These are phyloP conservation scores for Thecophora atra DNA, from an alignment of 2,888 invertebrate genomes.

Conservation along the genomic window DNA sequence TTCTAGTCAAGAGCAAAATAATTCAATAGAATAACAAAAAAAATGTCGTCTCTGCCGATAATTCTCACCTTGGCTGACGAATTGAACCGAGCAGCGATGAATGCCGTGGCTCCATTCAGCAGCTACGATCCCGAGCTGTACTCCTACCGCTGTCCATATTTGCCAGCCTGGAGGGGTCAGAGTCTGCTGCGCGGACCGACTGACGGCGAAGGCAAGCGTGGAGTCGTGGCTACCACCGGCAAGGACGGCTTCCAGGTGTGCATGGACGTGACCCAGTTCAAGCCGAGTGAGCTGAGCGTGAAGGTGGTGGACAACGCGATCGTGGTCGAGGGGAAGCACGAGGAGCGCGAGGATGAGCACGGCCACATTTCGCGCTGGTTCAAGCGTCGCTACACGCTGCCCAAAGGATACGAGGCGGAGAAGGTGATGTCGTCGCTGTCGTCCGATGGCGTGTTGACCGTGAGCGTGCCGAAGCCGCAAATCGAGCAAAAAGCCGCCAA, in stretches of 20 bases:
- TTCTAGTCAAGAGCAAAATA: no score
- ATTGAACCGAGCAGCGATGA: slow-evolving; percentile 46
- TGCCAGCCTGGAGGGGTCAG: slow-evolving; percentile 22
- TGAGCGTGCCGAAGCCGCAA: slow-evolving; percentile 72
- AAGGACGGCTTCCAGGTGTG: slow-evolving; percentile 77
- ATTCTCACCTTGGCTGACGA: slow-evolving; percentile 58
- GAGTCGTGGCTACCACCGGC: slow-evolving; percentile 62
- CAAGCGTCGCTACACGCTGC: slow-evolving; percentile 77
- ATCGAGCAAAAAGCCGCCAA: slow-evolving; percentile 54
- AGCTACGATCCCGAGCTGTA: slow-evolving; percentile 28
- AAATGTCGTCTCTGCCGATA: slow-evolving; percentile 59
- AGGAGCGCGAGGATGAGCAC: slow-evolving; percentile 76
- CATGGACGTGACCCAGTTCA: slow-evolving; percentile 81
- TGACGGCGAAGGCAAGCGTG: slow-evolving; percentile 68
- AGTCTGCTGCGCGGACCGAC: slow-evolving; percentile 68
- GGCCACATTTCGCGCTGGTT: slow-evolving; percentile 80
- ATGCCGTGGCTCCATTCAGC: slow-evolving; percentile 38
- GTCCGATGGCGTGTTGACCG: slow-evolving; percentile 76
- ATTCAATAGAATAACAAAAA: no score
- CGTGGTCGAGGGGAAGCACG: slow-evolving; percentile 80
- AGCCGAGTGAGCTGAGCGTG: slow-evolving; percentile 79
- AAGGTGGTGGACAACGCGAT: slow-evolving; percentile 77
- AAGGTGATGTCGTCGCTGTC: slow-evolving; percentile 78
- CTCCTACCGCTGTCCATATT: slow-evolving; percentile 36
- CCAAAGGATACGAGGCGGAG: slow-evolving; percentile 78